Evolutionary conservation across 2,113 vertebrate species (phyloP), one percentile per base, ranked within the genome.

Genomic region (Microtus pennsylvanicus): DNA sequence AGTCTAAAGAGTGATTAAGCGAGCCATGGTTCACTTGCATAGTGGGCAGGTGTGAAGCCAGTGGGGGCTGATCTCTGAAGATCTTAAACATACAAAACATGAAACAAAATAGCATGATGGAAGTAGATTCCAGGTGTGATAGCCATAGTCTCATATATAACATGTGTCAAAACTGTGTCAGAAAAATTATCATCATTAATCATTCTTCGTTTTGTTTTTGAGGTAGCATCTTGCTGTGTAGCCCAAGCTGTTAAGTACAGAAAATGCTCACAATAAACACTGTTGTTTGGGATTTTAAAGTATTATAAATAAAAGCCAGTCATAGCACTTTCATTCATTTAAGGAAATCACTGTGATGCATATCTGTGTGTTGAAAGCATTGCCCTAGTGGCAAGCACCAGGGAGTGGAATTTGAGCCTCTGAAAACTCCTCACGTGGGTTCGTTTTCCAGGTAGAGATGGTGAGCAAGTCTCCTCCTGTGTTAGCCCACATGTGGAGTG

Each of bases 261-360:
- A 63, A 67, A 93, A 33, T 38, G 6, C 33, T 63, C 38, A 80
- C 30, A 58, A 1, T 81, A 47, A 93, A 82, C 33, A 52, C 7
- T 77, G 26, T 3, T 69, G 77, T 21, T 69, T 74, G 38, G 28
- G 30, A 82, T 55, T 82, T 89, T 61, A 81, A 95, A 95, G 50
- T 28, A 22, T 58, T 76, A 87, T 50, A 91, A 94, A 77, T 91
- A 91, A 96, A 89, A 88, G 6, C 12, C n/a, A 67, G 89, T 22
- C 16, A 33, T n/a, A 85, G 45, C 74, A 45, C 9, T 85, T 70
- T 78, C 35, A 3, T 75, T 85, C 52, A 30, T 42, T 28, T 78
- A 69, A 95, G 50, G 50, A 87, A 96, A 74, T 55, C 69, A 93
- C 12, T 55, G 30, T 12, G 95, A 74, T 45, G 78, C 21, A 21